Percentiles rank a stretch among this genome's conserved stretches.
Conservation (phyloP, 1,140 invertebrate species). For the Pissodes strobi region DNA sequence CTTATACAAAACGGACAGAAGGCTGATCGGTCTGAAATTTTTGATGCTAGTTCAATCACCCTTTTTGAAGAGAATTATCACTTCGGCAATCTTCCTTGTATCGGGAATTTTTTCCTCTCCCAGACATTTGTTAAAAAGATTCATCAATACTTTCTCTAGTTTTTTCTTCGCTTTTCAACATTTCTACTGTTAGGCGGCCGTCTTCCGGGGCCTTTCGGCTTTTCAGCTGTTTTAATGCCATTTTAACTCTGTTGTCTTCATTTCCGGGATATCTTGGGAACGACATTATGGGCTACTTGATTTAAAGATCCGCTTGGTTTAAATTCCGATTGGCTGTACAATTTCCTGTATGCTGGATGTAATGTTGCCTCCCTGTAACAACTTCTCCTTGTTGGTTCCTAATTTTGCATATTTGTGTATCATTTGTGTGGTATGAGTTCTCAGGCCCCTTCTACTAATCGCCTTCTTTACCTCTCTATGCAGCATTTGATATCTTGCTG, state of each 20-base stretch:
- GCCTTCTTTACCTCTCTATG: no score
- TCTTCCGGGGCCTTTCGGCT: neutral
- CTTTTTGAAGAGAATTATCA: no score
- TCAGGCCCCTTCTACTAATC: neutral
- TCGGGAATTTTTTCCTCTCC: no score
- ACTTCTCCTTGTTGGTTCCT: no score
- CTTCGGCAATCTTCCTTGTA: no score
- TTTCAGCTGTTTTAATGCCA: neutral
- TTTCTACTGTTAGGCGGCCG: neutral
- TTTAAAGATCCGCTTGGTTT: neutral
- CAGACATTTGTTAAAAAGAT: no score
- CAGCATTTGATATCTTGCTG: no score
- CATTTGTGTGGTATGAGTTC: neutral
- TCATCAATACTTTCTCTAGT: neutral
- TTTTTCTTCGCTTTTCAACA: neutral
- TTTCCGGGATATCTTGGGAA: no score
- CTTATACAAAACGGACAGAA: no score
- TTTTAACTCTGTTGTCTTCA: neutral
- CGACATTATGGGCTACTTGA: neutral
- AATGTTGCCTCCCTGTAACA: no score
- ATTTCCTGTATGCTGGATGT: neutral
- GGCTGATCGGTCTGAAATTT: no score
- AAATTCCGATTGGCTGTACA: neutral
- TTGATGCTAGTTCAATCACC: no score
- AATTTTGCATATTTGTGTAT: neutral